These are phyloP conservation scores for Platynereis dumerilii DNA, from an alignment of 2,888 invertebrate species.

Conservation along the genomic window DNA sequence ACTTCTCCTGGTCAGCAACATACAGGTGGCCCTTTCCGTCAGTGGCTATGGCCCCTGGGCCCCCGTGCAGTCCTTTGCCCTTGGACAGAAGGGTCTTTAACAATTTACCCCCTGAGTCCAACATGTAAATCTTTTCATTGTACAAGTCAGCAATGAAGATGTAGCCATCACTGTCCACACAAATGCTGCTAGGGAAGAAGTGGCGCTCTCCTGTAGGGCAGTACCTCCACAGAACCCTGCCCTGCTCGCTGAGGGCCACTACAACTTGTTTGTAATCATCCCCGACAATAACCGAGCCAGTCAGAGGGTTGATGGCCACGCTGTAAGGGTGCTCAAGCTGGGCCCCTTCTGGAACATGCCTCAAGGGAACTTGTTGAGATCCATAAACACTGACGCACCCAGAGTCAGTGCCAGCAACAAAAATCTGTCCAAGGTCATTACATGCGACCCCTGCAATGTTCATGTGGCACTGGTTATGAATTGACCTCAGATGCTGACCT, in stretches of 20 bases:
- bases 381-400: slow-evolving; percentile 25
- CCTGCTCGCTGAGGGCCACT: slow-evolving; percentile 19
- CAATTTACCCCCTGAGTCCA: slow-evolving; percentile 33
- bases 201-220: slow-evolving; percentile 30
- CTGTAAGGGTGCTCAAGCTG: slow-evolving; percentile 34
- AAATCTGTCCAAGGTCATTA: slow-evolving; percentile 20
- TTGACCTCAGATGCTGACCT: slow-evolving; percentile 27
- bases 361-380: too few relatives aligned
- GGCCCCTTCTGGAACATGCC: too few relatives aligned
- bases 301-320: slow-evolving; percentile 35
- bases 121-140: slow-evolving; percentile 35
- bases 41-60: slow-evolving; percentile 32
- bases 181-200: slow-evolving; percentile 35
- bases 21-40: slow-evolving; percentile 31
- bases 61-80: slow-evolving; percentile 28
- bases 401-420: slow-evolving; percentile 33
- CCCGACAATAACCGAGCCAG: slow-evolving; percentile 33
- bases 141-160: slow-evolving; percentile 34
- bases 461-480: slow-evolving; percentile 22
- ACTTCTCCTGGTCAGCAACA: slow-evolving; percentile 34
- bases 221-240: slow-evolving; percentile 30
- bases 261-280: slow-evolving; percentile 34
- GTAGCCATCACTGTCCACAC: slow-evolving; percentile 32
- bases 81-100: slow-evolving; percentile 31
- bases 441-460: slow-evolving; percentile 35